Conservation (phyloP, 2,797 vertebrate genomes). For the Phataginus tricuspis region DNA sequence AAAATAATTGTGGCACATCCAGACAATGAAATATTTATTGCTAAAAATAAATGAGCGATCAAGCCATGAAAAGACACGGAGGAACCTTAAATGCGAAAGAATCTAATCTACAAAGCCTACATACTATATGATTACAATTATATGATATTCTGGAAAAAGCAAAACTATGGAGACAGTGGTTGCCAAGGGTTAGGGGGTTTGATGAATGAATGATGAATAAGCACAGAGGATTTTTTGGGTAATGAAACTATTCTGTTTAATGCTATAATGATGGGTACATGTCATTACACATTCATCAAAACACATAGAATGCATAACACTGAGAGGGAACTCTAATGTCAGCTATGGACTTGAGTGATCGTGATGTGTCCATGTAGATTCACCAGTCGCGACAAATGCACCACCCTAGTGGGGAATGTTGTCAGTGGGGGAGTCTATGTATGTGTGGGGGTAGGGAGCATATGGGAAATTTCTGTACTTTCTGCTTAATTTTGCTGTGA, state of each 20-base stretch:
- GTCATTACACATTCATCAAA: neutral
- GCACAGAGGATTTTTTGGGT: neutral
- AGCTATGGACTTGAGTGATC: neutral
- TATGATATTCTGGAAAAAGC: neutral
- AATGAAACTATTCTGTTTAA: neutral
- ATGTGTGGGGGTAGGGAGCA: too few species aligned
- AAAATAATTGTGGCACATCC: neutral
- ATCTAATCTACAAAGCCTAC: neutral
- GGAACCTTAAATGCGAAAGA: neutral
- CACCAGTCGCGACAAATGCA: neutral
- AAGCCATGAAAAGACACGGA: neutral
- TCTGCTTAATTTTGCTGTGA: neutral
- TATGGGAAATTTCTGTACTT: neutral
- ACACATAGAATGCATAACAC: neutral
- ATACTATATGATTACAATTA: neutral
- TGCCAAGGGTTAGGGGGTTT: neutral
- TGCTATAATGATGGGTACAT: neutral
- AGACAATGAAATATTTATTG: neutral
- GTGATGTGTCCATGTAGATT: neutral
- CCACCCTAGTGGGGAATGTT: too few species aligned
- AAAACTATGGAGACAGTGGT: neutral
- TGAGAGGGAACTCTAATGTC: neutral
- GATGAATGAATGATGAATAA: neutral
- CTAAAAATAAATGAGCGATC: neutral
- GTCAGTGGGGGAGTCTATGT: too few species aligned